phyloP scores from a whole-genome alignment of 2,113 vertebrate species.

The Actenoides hombroni region DNA sequence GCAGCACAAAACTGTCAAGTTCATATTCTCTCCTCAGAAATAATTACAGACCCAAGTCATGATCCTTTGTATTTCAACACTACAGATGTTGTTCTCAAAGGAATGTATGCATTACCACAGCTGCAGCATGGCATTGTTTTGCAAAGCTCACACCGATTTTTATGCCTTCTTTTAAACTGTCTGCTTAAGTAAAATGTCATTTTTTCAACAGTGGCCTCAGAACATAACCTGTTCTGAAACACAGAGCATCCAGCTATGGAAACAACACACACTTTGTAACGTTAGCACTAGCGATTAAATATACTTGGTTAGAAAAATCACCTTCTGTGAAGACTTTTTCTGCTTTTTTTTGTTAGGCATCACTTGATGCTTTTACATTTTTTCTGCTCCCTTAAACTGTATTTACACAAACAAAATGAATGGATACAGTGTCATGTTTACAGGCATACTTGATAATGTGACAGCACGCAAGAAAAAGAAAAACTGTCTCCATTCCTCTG shows the following conservation, averaged over 20 bases:
- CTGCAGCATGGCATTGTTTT: background rate
- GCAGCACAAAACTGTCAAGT: background rate
- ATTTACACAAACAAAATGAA: slow-evolving; percentile 13
- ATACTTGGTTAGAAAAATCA: background rate
- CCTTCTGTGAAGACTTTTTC: background rate
- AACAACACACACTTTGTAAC: background rate
- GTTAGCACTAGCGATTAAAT: background rate
- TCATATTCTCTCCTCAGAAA: background rate
- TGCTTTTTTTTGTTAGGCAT: background rate
- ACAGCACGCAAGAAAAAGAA: background rate
- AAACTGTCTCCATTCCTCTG: background rate
- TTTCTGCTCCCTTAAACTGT: background rate
- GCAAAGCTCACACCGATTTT: background rate
- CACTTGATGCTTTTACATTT: background rate
- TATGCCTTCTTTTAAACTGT: slow-evolving; percentile 3
- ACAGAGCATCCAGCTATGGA: background rate
- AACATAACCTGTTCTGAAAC: slow-evolving; percentile 18
- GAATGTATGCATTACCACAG: background rate
- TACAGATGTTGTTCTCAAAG: background rate
- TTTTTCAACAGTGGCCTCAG: slow-evolving; percentile 20
- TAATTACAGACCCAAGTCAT: background rate
- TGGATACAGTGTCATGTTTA: background rate
- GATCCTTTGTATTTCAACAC: background rate
- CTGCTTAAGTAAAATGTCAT: background rate
- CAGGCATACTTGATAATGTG: background rate